phyloP scores from a whole-genome alignment of 2,888 invertebrate species.

The Epinotia brunnichana region DNA sequence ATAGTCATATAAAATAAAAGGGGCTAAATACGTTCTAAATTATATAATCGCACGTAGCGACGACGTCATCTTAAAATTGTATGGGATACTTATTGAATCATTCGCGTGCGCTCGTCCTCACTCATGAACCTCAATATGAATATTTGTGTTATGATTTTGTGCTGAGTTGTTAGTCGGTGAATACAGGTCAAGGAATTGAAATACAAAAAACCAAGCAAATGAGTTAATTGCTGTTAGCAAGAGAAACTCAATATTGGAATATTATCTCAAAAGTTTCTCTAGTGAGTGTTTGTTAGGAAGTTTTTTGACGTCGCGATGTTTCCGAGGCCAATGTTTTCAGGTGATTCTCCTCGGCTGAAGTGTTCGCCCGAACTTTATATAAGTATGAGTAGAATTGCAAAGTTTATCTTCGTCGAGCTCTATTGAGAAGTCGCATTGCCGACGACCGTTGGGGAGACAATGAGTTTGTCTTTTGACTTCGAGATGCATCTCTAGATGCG shows the following conservation, averaged over 20 bases:
- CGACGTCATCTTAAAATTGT: too few relatives aligned
- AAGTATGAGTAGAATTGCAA: constrained; percentile 68
- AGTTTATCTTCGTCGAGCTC: constrained; percentile 66
- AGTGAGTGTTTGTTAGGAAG: constrained; percentile 60
- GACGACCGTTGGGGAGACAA: constrained; percentile 65
- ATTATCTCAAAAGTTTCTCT: constrained; percentile 34
- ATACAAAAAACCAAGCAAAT: constrained; percentile 6
- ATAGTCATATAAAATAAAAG: too few relatives aligned
- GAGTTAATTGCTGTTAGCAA: constrained; percentile 9
- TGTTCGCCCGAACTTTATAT: constrained; percentile 61
- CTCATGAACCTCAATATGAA: too few relatives aligned
- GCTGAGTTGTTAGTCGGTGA: too few relatives aligned
- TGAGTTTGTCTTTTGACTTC: constrained; percentile 72
- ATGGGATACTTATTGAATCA: too few relatives aligned
- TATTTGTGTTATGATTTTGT: too few relatives aligned
- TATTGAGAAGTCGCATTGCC: constrained; percentile 67
- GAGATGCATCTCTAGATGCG: constrained; percentile 62
- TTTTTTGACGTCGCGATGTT: constrained; percentile 64
- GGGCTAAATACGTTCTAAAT: too few relatives aligned
- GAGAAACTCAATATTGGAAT: constrained; percentile 18
- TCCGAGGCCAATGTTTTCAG: constrained; percentile 66
- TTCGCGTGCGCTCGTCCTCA: too few relatives aligned
- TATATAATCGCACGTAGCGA: too few relatives aligned
- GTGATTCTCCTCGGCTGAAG: constrained; percentile 66
- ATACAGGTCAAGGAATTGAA: neutral